Percentiles rank a stretch among this genome's conserved stretches.
These are phyloP conservation scores for Triplophysa dalaica DNA, from an alignment of 2,113 vertebrate species.

Conservation along the genomic window DNA sequence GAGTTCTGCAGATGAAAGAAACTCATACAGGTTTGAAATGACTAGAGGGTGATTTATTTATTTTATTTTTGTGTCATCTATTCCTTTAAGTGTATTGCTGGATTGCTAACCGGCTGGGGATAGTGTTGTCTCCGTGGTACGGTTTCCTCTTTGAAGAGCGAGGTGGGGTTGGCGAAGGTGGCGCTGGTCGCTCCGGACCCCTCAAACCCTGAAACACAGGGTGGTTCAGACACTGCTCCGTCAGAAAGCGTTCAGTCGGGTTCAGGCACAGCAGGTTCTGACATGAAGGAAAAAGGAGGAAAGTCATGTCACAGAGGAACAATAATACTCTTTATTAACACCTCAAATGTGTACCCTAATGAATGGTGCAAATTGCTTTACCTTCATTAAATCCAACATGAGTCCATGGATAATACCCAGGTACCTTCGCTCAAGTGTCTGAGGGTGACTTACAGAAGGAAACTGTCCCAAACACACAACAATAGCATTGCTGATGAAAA, in stretches of 20 bases:
- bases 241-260: slow-evolving; percentile 92
- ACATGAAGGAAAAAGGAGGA: slow-evolving; percentile 1
- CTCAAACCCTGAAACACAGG: slow-evolving; percentile 95
- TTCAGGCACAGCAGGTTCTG: slow-evolving; percentile 95
- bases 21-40: too few species aligned
- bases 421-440: slow-evolving; percentile 95
- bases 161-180: slow-evolving; percentile 84
- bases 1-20: too few species aligned
- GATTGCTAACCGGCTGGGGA: slow-evolving; percentile 84
- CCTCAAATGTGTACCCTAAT: too few species aligned
- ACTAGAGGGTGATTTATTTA: too few species aligned
- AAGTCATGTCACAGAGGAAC: slow-evolving; percentile 1
- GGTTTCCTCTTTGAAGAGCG: slow-evolving; percentile 96
- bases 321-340: slow-evolving; percentile 14
- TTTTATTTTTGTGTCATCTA: too few species aligned
- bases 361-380: slow-evolving; percentile 62
- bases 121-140: slow-evolving; percentile 91
- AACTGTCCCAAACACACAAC: slow-evolving; percentile 75
- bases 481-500: too few species aligned
- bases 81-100: neutral
- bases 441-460: slow-evolving; percentile 96
- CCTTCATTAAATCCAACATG: slow-evolving; percentile 98
- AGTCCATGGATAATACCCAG: slow-evolving; percentile 92
- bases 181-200: slow-evolving; percentile 84
- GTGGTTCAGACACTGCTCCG: slow-evolving; percentile 97